Evolutionary conservation across 2,113 vertebrate genomes (phyloP).

Genomic region (Pleuronectes platessa): DNA sequence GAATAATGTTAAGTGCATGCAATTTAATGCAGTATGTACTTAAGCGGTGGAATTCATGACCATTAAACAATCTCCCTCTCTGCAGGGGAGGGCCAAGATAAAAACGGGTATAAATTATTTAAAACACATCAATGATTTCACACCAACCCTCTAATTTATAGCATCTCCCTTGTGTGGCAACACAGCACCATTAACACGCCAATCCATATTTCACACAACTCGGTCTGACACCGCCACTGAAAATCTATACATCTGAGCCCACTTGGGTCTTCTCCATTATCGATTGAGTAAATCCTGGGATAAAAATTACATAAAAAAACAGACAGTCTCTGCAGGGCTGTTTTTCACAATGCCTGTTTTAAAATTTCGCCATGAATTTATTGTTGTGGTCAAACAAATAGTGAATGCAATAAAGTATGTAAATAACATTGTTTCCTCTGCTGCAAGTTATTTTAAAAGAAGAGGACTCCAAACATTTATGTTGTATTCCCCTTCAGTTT

Average conservation of each 20-base stretch:
- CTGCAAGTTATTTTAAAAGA: no score
- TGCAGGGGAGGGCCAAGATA: neutral
- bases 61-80: conserved; percentile 4
- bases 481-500: no score
- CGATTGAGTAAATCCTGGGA: conserved; percentile 8
- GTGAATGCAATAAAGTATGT: neutral
- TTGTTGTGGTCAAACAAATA: neutral
- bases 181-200: neutral
- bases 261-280: conserved; percentile 6
- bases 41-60: conserved; percentile 2
- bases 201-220: conserved; percentile 35
- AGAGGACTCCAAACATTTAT: no score
- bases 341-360: neutral
- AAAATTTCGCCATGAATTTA: neutral
- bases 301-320: no score
- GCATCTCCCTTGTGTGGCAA: conserved; percentile 11
- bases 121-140: conserved; percentile 9
- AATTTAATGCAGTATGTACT: conserved; percentile 3
- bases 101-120: conserved; percentile 20
- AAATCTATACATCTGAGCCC: conserved; percentile 18
- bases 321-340: neutral
- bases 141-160: conserved; percentile 15
- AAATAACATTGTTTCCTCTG: no score
- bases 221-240: conserved; percentile 6
- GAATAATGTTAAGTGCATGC: conserved; percentile 5